These are phyloP conservation scores for Odocoileus hemionus DNA, from an alignment of 2,113 vertebrate species.

Conservation along the genomic window DNA sequence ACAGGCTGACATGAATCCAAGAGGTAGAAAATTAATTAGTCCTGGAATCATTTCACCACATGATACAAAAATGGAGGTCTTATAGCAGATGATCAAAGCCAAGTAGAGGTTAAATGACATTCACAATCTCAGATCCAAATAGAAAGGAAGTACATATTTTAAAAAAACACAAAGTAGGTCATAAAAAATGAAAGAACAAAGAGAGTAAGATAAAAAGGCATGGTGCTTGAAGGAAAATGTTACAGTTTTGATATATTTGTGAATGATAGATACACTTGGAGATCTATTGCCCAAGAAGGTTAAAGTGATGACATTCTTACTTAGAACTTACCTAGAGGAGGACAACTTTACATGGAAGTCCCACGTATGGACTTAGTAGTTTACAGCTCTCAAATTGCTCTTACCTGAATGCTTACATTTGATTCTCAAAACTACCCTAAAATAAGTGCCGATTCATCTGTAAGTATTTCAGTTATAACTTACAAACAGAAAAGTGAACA, in stretches of 20 bases:
- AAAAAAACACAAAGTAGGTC: neutral
- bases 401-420: neutral
- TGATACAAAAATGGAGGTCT: neutral
- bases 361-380: neutral
- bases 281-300: neutral
- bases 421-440: neutral
- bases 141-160: neutral
- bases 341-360: neutral
- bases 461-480: neutral
- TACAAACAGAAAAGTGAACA: neutral
- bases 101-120: conserved; percentile 2
- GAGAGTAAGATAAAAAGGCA: neutral
- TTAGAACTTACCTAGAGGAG: neutral
- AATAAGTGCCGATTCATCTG: neutral
- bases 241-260: neutral
- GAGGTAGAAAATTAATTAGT: conserved; percentile 16
- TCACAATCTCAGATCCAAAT: neutral
- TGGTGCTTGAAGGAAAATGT: neutral
- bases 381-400: neutral
- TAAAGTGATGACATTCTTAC: neutral
- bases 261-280: neutral
- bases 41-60: neutral
- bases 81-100: neutral
- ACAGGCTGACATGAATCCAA: neutral
- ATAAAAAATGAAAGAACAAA: neutral